Evolutionary conservation across 1,140 invertebrate genomes (phyloP).

Genomic region (Trichoplusia ni): DNA sequence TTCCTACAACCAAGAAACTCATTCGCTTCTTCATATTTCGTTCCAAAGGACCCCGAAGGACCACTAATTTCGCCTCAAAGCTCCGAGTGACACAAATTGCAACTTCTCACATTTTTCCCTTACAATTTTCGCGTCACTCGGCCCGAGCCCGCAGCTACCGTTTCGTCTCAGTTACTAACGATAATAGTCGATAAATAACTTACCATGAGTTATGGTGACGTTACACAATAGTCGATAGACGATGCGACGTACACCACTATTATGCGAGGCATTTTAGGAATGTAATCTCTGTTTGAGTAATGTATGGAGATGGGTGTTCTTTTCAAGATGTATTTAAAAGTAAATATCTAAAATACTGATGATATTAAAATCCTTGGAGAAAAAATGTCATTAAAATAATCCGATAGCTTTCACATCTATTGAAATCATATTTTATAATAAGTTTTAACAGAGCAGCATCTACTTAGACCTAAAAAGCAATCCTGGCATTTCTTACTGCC

Average conservation of each 20-base stretch:
- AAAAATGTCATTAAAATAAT: too few relatives aligned
- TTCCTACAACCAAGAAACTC: too few relatives aligned
- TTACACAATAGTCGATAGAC: conserved; percentile 37
- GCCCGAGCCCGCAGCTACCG: conserved; percentile 55
- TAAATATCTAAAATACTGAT: too few relatives aligned
- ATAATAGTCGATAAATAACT: conserved; percentile 52
- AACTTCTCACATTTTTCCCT: conserved; percentile 56
- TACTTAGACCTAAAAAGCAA: too few relatives aligned
- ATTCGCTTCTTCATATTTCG: too few relatives aligned
- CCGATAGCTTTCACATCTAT: too few relatives aligned
- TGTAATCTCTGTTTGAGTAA: not conserved
- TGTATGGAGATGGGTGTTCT: not conserved
- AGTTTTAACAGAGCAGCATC: too few relatives aligned
- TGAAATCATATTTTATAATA: too few relatives aligned
- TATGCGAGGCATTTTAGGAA: not conserved
- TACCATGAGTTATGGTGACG: conserved; percentile 44
- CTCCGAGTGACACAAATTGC: conserved; percentile 50
- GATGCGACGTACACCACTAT: not conserved
- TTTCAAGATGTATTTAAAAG: too few relatives aligned
- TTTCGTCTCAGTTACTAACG: conserved; percentile 42
- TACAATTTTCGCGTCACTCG: conserved; percentile 60
- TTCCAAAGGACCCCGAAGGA: too few relatives aligned
- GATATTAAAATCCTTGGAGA: too few relatives aligned
- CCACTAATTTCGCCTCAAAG: conserved; percentile 4
- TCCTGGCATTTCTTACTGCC: too few relatives aligned